These are phyloP conservation scores for Anableps anableps DNA, from an alignment of 2,797 vertebrate genomes.

Conservation along the genomic window DNA sequence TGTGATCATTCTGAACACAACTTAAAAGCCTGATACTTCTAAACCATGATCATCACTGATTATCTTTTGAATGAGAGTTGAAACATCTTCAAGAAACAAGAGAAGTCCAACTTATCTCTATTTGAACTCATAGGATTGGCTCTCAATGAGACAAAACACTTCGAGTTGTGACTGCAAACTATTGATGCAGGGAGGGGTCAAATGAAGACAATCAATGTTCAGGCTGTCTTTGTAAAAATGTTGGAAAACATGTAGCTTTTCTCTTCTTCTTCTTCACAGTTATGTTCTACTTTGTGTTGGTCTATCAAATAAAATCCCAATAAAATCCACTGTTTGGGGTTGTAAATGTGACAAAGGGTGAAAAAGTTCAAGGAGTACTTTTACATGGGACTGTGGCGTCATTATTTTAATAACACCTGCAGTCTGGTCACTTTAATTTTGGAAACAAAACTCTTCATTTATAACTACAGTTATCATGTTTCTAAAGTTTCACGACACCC, in stretches of 20 bases:
- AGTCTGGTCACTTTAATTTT: not conserved
- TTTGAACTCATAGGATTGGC: not conserved
- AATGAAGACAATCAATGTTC: too few relatives aligned
- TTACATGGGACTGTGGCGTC: not conserved
- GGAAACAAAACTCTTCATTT: not conserved
- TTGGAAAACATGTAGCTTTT: not conserved
- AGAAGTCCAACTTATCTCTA: too few relatives aligned
- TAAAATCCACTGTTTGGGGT: not conserved
- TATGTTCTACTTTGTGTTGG: not conserved
- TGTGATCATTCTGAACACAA: too few relatives aligned
- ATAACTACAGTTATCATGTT: not conserved
- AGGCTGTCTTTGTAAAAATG: too few relatives aligned
- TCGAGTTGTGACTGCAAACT: not conserved
- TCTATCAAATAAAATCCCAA: not conserved
- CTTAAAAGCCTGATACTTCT: too few relatives aligned
- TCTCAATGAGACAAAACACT: not conserved
- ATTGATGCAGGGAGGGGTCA: too few relatives aligned
- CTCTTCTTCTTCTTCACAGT: not conserved
- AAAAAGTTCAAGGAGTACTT: not conserved
- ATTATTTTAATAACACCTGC: not conserved
- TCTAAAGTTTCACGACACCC: slow-evolving; percentile 45
- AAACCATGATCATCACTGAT: too few relatives aligned
- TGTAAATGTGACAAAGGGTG: not conserved
- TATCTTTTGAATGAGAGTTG: too few relatives aligned
- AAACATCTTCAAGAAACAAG: too few relatives aligned